Percentiles rank a stretch among this genome's conserved stretches.
Evolutionary conservation across 2,113 vertebrate species (phyloP).

Genomic region (Phocoena phocoena): DNA sequence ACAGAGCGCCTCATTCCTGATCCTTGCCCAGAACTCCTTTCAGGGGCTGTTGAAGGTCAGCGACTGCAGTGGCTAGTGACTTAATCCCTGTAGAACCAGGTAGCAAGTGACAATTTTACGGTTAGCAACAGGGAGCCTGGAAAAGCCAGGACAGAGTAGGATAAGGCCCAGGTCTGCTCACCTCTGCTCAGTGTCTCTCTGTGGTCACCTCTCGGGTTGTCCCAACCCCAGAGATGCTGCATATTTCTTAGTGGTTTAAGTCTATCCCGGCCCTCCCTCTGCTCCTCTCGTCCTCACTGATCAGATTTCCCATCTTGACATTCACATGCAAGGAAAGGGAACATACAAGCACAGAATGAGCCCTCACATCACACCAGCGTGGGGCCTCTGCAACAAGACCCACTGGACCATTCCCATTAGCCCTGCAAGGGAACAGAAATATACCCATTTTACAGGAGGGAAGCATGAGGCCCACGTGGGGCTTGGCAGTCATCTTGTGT

Average conservation of each 20-base stretch:
- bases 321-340: background rate
- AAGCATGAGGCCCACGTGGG: accelerated
- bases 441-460: background rate
- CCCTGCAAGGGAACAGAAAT: background rate
- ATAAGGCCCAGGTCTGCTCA: background rate
- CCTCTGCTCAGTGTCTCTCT: background rate
- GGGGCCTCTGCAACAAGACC: background rate
- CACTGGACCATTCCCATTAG: no score
- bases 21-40: background rate
- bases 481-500: background rate
- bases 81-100: background rate
- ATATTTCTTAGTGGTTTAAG: background rate
- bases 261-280: accelerated
- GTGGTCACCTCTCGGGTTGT: accelerated
- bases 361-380: accelerated
- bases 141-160: background rate
- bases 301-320: background rate
- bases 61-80: background rate
- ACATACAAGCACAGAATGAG: no score
- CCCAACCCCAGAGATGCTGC: background rate
- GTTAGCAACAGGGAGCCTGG: background rate
- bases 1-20: background rate
- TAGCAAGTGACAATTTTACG: background rate
- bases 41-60: background rate
- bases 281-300: no score